Base-by-base conservation (phyloP, 2,888 invertebrate genomes). In the Andrena bucephala region DNA sequence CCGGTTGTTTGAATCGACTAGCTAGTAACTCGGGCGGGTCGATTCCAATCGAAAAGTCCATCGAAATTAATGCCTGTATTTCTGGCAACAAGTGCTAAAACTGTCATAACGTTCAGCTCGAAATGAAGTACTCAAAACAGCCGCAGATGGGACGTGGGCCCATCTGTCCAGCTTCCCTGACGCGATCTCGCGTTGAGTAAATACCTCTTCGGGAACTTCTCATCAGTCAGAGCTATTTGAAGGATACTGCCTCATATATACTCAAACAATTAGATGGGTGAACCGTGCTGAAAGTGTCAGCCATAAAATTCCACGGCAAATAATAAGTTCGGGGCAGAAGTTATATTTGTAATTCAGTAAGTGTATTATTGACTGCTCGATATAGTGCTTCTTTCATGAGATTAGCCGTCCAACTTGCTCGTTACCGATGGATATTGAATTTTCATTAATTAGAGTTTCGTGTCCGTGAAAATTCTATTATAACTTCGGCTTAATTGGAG, bases 81-180 rank as follows among this genome's bases (percentile, higher is more conserved):
- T 6, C 13, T 60, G 33, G 83, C 82, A 83, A 83, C 83, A 83
- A 83, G 83, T 83, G 82, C 52, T 48, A 50, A 81, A 81, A 71
- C 62, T 72, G 68, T 76, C 54, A 69, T 54, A 59, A 69, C 29
- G 33, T n/a, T 60, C 50, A 33, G 33, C n/a, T 48, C 42, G 31
- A 63, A 72, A 77, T 20, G 65, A 69, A 77, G 36, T 24, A 24
- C 16, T 71, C 36, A 42, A 82, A 81, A 71, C 29, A 71, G 66
- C 36, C 29, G 31, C 60, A 27, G 33, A 65, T 50, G 42, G 54
- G 42, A 63, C 31, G 33, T 36, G 54, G 54, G n/a, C 24, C n/a
- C 13, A 80, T 63, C 57, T 71, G 60, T 82, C 74, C n/a, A 74
- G 71, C n/a, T 82, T 70, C 29, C 7, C 24, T 8, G 7, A 8